These are phyloP conservation scores for Penaeus indicus DNA, from an alignment of 1,140 invertebrate species.

Conservation along the genomic window DNA sequence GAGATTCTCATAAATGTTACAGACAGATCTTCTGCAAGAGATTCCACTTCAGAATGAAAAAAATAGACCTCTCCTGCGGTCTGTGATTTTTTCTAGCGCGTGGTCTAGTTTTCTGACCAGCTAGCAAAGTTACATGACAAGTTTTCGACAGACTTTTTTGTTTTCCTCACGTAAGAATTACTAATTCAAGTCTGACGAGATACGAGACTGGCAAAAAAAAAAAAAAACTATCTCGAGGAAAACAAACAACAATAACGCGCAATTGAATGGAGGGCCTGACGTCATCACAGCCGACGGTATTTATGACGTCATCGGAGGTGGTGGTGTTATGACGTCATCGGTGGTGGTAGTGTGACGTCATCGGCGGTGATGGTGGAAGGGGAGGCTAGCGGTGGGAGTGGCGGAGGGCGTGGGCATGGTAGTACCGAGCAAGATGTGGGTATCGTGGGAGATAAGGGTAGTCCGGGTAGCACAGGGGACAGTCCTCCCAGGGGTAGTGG, in stretches of 20 bases:
- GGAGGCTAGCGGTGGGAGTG: conserved; percentile 41
- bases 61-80: too few species aligned
- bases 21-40: too few species aligned
- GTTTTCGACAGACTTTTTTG: too few species aligned
- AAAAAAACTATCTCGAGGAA: too few species aligned
- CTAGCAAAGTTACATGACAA: too few species aligned
- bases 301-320: background rate
- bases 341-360: background rate
- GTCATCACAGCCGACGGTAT: background rate
- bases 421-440: conserved; percentile 48
- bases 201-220: too few species aligned
- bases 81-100: too few species aligned
- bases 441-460: conserved; percentile 37
- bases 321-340: background rate
- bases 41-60: too few species aligned
- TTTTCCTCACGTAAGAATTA: too few species aligned
- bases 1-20: too few species aligned
- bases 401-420: background rate
- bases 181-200: too few species aligned
- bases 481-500: conserved; percentile 56
- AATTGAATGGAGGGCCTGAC: background rate
- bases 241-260: background rate
- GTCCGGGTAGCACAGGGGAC: conserved; percentile 45
- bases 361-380: conserved; percentile 11
- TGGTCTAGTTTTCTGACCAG: too few species aligned